Conservation (phyloP, 37 sponge, comb jelly and placozoan species). For the Spongilla lacustris region DNA sequence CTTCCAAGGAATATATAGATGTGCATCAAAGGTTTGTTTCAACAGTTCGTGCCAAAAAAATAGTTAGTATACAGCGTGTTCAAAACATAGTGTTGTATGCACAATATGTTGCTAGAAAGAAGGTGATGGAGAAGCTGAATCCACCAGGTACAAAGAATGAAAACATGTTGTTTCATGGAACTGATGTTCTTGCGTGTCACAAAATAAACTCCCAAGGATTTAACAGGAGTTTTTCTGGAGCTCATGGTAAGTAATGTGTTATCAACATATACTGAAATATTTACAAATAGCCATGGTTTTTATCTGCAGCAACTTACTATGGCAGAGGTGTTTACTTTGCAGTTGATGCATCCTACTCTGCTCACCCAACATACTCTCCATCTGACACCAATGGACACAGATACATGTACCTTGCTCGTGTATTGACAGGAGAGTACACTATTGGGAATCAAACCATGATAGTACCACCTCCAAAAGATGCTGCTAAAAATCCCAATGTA, state of each 20-base stretch:
- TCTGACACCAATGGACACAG: slow-evolving; percentile 28
- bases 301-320: slow-evolving; percentile 23
- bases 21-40: slow-evolving; percentile 26
- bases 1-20: slow-evolving; percentile 33
- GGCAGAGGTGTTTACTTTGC: slow-evolving; percentile 60
- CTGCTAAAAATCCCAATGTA: background rate
- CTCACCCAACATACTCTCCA: slow-evolving; percentile 24
- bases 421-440: slow-evolving; percentile 47
- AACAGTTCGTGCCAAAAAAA: slow-evolving; percentile 20
- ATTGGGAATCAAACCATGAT: slow-evolving; percentile 8
- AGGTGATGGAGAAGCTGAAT: slow-evolving; percentile 47
- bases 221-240: slow-evolving; percentile 8
- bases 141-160: slow-evolving; percentile 62
- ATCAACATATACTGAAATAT: background rate
- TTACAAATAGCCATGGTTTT: too few relatives aligned
- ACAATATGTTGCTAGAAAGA: slow-evolving; percentile 62
- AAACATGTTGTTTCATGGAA: slow-evolving; percentile 65
- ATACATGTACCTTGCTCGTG: slow-evolving; percentile 40
- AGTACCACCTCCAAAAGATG: slow-evolving; percentile 49
- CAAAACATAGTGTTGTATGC: slow-evolving; percentile 60
- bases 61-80: slow-evolving; percentile 66
- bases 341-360: slow-evolving; percentile 25
- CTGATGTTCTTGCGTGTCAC: background rate
- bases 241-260: slow-evolving; percentile 10
- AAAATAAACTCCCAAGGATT: slow-evolving; percentile 25